A percentile compares a stretch with the other conserved stretches of the same genome.
phyloP scores from a whole-genome alignment of 2,888 invertebrate genomes.

The Eucriotettix oculatus region DNA sequence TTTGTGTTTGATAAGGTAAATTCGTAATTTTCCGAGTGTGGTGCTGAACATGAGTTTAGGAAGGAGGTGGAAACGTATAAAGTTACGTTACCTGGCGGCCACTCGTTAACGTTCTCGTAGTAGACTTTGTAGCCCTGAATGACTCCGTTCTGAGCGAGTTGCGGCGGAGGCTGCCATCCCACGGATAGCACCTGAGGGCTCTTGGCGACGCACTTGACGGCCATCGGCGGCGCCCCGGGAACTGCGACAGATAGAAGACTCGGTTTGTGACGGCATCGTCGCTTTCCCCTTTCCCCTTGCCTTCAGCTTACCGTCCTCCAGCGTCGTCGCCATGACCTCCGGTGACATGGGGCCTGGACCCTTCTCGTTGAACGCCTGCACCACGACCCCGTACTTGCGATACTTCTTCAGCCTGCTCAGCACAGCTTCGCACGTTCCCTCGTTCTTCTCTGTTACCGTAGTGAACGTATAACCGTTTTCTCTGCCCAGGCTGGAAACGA shows the following conservation, averaged over 20 bases:
- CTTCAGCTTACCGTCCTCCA: conserved; percentile 29
- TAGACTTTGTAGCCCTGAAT: conserved; percentile 30
- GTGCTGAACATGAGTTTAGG: no score
- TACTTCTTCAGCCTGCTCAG: conserved; percentile 31
- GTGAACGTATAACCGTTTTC: conserved; percentile 14
- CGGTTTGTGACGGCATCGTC: no score
- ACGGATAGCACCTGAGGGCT: conserved; percentile 19
- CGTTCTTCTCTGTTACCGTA: conserved; percentile 10
- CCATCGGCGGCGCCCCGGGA: conserved; percentile 18
- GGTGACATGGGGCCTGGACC: conserved; percentile 32
- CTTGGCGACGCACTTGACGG: conserved; percentile 18
- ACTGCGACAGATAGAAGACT: conserved; percentile 14
- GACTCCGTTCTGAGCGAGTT: conserved; percentile 23
- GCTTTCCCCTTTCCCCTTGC: background rate
- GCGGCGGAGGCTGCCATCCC: conserved; percentile 18
- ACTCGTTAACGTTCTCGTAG: conserved; percentile 18
- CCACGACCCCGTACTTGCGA: conserved; percentile 32
- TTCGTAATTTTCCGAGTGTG: no score
- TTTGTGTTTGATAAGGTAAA: no score
- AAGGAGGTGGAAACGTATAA: no score
- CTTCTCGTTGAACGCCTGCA: conserved; percentile 33
- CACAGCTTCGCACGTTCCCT: conserved; percentile 14
- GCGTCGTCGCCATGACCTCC: conserved; percentile 33
- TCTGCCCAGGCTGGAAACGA: conserved; percentile 4
- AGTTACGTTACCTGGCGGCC: conserved; percentile 9